Base-by-base conservation (phyloP, 2,113 vertebrate species). In the Callocephalon fimbriatum region DNA sequence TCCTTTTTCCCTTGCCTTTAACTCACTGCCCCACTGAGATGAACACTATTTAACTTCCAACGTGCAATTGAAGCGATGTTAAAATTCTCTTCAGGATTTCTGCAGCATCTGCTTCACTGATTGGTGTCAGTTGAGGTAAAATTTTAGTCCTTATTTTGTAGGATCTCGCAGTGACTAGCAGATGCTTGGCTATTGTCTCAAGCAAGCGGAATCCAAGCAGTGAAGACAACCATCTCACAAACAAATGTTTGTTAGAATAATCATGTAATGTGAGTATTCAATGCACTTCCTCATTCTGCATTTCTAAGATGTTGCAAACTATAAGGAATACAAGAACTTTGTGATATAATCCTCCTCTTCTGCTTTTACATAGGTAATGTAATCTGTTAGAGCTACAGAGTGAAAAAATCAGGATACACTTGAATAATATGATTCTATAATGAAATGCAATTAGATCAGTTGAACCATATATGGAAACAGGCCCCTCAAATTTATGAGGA, bases 121-220 rank as follows among this genome's bases (percentile, higher is more conserved):
- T 63, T 78, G 78, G 62, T 95, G 91, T 92, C 94, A 92, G 77
- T 17, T 84, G 72, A 95, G 74, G 95, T 95, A 96, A 87, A 86
- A 95, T 59, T 82, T 72, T 59, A 86, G 66, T 68, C 73, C 90
- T 94, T 59, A 80, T 94, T 95, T 76, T 81, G 76, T 29, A 85
- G 88, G 70, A 58, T 68, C 63, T 63, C 95, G 65, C 32, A 72
- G 77, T 68, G 76, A 73, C 77, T 68, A 94, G 79, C 53, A 97
- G 93, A 94, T 96, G 95, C 89, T 95, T 73, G 71, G 84, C 90
- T 95, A 95, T 90, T 96, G 88, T 89, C 70, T 84, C 71, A 86
- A 40, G 81, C n/a, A 18, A 53, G 62, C 1, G 2, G 78, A 93
- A 65, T 74, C 74, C 81, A 84, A 96, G 91, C 68, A 86, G 51